Percentiles rank a stretch among this genome's conserved stretches.
Conservation (phyloP, 53 echinoderm and acorn worm genomes). For the Pentamera pediparva region DNA sequence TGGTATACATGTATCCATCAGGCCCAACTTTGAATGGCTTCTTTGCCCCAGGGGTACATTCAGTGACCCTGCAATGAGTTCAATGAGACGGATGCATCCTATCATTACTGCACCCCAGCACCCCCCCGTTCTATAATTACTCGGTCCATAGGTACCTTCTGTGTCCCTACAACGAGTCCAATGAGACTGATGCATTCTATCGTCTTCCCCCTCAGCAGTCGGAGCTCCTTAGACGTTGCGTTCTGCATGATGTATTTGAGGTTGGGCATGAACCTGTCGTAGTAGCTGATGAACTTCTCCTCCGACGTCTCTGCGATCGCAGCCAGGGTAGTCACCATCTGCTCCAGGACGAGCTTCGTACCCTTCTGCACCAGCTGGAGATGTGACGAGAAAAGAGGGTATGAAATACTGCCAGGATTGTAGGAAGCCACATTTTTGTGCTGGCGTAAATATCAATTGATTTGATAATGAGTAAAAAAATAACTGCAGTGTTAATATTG, state of each 20-base stretch:
- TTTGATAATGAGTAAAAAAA: neutral
- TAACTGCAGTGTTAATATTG: neutral
- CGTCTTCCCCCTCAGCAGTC: conserved; percentile 86
- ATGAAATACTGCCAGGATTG: neutral
- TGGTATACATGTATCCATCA: too few species aligned
- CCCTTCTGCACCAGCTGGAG: conserved; percentile 75
- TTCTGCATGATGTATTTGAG: conserved; percentile 89
- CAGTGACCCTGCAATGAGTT: too few species aligned
- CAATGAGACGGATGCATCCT: too few species aligned
- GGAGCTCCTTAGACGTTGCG: conserved; percentile 69
- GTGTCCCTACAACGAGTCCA: conserved; percentile 80
- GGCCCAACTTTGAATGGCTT: too few species aligned
- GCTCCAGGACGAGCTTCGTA: conserved; percentile 88
- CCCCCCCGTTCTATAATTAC: too few species aligned
- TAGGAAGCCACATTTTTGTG: too few species aligned
- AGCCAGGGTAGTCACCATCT: conserved; percentile 96
- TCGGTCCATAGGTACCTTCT: conserved; percentile 82
- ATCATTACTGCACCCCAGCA: too few species aligned
- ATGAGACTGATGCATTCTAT: conserved; percentile 96
- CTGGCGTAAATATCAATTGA: neutral
- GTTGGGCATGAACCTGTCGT: conserved; percentile 93
- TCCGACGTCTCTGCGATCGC: conserved; percentile 92
- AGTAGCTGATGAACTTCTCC: conserved; percentile 82
- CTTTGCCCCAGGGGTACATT: too few species aligned
- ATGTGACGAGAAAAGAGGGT: neutral